Evolutionary conservation across 2,113 vertebrate species (phyloP).

Genomic region (Rhizomys pruinosus): DNA sequence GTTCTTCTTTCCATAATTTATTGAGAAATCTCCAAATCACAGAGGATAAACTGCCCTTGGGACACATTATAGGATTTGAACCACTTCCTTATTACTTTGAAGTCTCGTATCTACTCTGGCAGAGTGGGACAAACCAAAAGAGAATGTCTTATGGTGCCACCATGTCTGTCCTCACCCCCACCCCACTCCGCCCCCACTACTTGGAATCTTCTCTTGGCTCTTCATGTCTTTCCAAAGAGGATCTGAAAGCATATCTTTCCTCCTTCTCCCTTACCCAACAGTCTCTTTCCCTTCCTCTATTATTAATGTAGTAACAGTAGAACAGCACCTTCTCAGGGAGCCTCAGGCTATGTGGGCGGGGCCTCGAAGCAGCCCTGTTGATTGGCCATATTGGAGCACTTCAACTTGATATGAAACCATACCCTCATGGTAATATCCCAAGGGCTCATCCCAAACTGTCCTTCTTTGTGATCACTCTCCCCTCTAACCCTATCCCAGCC

Average conservation of each 20-base stretch:
- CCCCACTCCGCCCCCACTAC: too few species aligned
- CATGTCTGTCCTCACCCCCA: too few species aligned
- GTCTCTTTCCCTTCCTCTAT: conserved; percentile 74
- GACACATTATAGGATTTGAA: conserved; percentile 62
- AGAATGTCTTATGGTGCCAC: neutral
- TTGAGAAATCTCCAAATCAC: neutral
- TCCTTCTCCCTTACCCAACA: conserved; percentile 17
- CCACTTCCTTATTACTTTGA: conserved; percentile 49
- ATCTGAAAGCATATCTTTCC: conserved; percentile 48
- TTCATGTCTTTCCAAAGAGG: conserved; percentile 65
- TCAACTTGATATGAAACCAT: neutral
- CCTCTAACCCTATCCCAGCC: neutral
- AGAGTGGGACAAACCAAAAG: neutral
- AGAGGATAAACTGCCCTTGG: neutral
- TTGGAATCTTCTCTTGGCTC: neutral
- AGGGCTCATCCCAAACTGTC: neutral
- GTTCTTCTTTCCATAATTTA: neutral
- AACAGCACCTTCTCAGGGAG: neutral
- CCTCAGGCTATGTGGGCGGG: neutral
- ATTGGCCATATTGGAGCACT: neutral
- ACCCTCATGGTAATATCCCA: neutral
- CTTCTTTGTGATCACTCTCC: neutral
- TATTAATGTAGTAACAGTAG: conserved; percentile 76
- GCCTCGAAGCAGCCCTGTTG: neutral
- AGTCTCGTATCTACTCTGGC: conserved; percentile 1